Base-by-base conservation (phyloP, 2,888 invertebrate species). In the Diarsia mendica region DNA sequence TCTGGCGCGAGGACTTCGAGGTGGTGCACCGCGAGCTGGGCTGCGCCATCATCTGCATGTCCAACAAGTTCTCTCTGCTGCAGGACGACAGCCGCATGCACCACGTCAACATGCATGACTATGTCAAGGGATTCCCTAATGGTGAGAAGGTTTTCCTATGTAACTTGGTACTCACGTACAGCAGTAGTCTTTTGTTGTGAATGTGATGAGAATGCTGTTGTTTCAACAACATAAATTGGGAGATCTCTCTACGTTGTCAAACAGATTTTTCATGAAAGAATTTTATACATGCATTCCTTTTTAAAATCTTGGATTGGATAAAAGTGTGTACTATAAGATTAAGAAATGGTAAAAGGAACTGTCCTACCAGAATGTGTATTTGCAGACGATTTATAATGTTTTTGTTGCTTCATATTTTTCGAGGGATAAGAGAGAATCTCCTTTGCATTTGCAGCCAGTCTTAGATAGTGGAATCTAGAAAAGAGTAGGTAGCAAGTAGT, bases 21-120 rank as follows among this genome's bases (percentile, higher is more conserved):
- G 93, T 96, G 82, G 95, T 95, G 51, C 95, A 96, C 88, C 93
- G 96, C 2, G 96, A 96, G 91, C 91, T 96, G 65, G 96, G 96
- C 87, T 96, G 96, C 77, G 96, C 96, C 77, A 92, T 96, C 89
- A 94, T 96, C 89, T 96, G 96, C 90, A 96, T 96, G 96, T 94
- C 95, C 86, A 94, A 95, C 89, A 96, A 96, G 92, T 95, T 96
- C 87, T 91, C 93, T 0, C 89, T 96, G 60, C 85, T 96, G 90
- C 90, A 96, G 69, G 96, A 95, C 1, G 95, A 96, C 78, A 89
- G 92, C n/a, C 90, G 94, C 75, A 95, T 96, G 86, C 96, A 96
- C 58, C 96, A 96, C 74, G 87, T 91, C 74, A 96, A 95, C 83
- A 95, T 96, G 96, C 91, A 95, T 23, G 96, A 96, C 49, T 96